Percentiles rank a stretch among this genome's conserved stretches.
phyloP scores from a whole-genome alignment of 2,113 vertebrate species.

The Dermatemys mawii region DNA sequence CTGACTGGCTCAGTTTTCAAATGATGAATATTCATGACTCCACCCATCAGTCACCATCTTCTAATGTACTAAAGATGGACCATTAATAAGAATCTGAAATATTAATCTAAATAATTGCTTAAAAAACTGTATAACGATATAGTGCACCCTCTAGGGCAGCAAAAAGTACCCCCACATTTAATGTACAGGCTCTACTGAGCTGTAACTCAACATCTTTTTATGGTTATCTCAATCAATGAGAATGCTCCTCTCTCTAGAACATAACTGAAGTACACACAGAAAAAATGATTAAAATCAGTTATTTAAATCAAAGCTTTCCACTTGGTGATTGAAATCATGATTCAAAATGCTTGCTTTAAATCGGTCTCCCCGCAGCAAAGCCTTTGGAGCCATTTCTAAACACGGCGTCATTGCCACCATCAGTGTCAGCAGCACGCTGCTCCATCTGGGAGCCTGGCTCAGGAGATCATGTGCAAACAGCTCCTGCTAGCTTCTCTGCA shows the following conservation, averaged over 20 bases:
- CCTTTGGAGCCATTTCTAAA: neutral
- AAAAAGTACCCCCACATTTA: neutral
- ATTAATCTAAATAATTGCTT: neutral
- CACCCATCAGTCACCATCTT: neutral
- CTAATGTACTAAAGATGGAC: neutral
- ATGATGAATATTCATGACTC: neutral
- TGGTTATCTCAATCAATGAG: neutral
- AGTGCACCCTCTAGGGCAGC: too few relatives aligned
- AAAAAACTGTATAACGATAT: neutral
- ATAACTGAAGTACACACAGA: neutral
- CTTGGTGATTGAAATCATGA: neutral
- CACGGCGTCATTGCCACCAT: rapidly evolving
- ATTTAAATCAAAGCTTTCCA: neutral
- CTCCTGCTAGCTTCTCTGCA: neutral
- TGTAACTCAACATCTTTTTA: neutral
- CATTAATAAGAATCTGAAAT: neutral
- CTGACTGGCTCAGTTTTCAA: neutral
- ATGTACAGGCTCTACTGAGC: neutral
- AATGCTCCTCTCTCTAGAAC: neutral
- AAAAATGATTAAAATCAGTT: neutral
- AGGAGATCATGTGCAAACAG: rapidly evolving
- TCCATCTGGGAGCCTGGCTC: neutral
- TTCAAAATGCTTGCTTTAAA: neutral
- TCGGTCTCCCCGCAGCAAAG: rapidly evolving
- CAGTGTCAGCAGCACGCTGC: neutral